Percentiles rank a stretch among this genome's conserved stretches.
phyloP scores from a whole-genome alignment of 2,797 vertebrate species.

The Clarias platycephalus region DNA sequence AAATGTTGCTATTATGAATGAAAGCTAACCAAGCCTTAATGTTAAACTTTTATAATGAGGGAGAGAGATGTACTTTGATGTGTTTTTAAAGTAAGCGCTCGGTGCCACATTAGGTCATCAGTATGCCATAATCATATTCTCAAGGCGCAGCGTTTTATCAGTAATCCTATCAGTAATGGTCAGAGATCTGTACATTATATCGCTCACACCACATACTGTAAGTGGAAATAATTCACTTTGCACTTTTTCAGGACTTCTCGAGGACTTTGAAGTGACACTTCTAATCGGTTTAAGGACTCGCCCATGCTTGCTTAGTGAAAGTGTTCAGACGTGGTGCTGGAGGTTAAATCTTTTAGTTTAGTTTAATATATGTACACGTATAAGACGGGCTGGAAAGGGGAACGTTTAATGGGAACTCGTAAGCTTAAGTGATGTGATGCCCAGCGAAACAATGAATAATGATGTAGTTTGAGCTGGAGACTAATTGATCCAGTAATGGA shows the following conservation, averaged over 20 bases:
- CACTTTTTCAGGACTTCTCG: conserved; percentile 3
- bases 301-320: neutral
- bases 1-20: neutral
- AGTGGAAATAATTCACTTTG: neutral
- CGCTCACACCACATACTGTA: neutral
- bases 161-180: neutral
- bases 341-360: conserved; percentile 24
- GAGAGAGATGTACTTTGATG: neutral
- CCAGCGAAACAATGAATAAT: neutral
- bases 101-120: neutral
- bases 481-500: neutral
- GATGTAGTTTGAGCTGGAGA: neutral
- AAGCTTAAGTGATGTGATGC: conserved; percentile 7
- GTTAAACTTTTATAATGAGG: neutral
- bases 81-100: neutral
- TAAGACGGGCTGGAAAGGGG: neutral
- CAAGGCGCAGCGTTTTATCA: neutral
- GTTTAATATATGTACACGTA: neutral
- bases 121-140: neutral
- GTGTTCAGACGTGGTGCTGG: conserved; percentile 6
- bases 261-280: conserved; percentile 9
- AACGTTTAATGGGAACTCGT: neutral
- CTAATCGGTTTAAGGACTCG: neutral
- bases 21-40: neutral
- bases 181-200: neutral